A percentile compares a stretch with the other conserved stretches of the same genome.
Evolutionary conservation across 2,113 vertebrate species (phyloP).

Genomic region (Neogale vison): DNA sequence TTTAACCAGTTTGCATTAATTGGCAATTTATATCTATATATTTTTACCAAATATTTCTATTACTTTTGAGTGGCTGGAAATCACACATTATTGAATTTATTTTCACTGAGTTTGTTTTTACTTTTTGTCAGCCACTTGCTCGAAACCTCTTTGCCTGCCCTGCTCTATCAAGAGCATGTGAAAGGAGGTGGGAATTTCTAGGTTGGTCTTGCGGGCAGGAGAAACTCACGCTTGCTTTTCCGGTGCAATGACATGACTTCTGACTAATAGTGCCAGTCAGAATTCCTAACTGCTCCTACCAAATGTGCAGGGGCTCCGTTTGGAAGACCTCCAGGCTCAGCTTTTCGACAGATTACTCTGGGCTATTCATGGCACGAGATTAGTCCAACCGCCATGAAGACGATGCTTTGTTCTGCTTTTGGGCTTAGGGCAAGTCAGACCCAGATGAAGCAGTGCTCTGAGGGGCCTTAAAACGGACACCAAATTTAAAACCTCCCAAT

Average conservation of each 20-base stretch:
- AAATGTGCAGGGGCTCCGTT: conserved; percentile 80
- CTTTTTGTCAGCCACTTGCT: conserved; percentile 70
- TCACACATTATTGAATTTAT: conserved; percentile 73
- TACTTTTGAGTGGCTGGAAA: conserved; percentile 79
- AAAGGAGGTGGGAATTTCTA: conserved; percentile 32
- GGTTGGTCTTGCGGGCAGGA: conserved; percentile 67
- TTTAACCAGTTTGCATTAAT: conserved; percentile 88
- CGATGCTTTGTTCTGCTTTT: conserved; percentile 82
- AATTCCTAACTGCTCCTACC: conserved; percentile 84
- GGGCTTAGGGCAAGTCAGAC: conserved; percentile 81
- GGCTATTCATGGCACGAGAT: conserved; percentile 84
- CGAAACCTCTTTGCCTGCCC: conserved; percentile 51
- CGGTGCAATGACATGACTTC: conserved; percentile 71
- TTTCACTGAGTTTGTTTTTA: conserved; percentile 63
- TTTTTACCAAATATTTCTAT: conserved; percentile 80
- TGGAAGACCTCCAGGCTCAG: conserved; percentile 86
- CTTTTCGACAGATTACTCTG: conserved; percentile 84
- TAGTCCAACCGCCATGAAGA: conserved; percentile 83
- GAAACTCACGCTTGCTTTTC: conserved; percentile 55
- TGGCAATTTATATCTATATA: conserved; percentile 85
- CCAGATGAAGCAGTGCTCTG: conserved; percentile 71
- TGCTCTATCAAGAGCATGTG: neutral
- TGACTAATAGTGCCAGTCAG: conserved; percentile 83
- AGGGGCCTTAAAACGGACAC: conserved; percentile 73
- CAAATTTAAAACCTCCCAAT: conserved; percentile 51